These are phyloP conservation scores for Chrysochloris asiatica DNA, from an alignment of 2,113 vertebrate genomes.

Conservation along the genomic window DNA sequence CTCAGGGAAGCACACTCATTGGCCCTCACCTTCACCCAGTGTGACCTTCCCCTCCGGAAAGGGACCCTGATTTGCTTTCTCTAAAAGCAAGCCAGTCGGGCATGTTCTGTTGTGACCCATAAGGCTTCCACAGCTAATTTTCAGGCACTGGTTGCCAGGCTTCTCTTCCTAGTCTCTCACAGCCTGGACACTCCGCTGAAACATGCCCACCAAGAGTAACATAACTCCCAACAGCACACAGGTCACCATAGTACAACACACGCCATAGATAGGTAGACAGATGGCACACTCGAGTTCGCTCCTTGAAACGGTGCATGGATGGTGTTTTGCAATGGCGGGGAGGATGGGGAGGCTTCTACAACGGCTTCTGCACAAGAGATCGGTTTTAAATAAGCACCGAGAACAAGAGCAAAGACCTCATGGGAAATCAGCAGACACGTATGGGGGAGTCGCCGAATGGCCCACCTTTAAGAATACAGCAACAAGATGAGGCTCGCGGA, in stretches of 20 bases:
- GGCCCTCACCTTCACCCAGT: not conserved
- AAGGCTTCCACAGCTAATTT: not conserved
- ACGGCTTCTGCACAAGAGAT: too few species aligned
- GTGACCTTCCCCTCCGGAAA: not conserved
- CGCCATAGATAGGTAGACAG: not conserved
- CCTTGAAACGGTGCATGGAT: not conserved
- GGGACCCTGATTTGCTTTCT: not conserved
- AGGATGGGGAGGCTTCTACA: too few species aligned
- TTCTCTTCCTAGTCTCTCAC: not conserved
- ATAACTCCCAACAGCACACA: not conserved
- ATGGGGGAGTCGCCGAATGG: too few species aligned
- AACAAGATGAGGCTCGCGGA: too few species aligned
- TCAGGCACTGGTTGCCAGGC: not conserved
- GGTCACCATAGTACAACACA: not conserved
- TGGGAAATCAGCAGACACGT: too few species aligned
- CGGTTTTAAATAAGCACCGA: not conserved
- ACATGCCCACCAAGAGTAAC: not conserved
- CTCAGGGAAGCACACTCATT: not conserved
- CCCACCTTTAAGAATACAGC: too few species aligned
- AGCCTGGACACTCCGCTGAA: not conserved
- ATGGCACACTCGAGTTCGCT: fast-evolving
- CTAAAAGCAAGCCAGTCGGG: not conserved
- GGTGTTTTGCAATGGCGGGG: too few species aligned
- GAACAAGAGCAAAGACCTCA: too few species aligned
- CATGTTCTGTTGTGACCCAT: not conserved